phyloP scores from a whole-genome alignment of 2,113 vertebrate species.

The Casuarius casuarius region DNA sequence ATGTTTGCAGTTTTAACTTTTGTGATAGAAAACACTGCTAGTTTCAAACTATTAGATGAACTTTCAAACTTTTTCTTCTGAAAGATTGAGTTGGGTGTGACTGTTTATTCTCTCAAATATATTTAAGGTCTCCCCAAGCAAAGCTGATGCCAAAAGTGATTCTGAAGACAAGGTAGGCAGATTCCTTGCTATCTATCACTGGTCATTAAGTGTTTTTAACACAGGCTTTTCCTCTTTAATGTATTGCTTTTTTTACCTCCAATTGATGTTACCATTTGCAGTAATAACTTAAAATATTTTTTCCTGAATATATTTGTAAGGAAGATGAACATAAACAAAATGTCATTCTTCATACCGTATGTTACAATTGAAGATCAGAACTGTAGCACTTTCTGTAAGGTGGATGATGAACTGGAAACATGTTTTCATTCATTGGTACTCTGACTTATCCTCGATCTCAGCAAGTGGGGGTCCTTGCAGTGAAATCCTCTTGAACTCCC shows the following conservation, averaged over 20 bases:
- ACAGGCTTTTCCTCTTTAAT: not conserved
- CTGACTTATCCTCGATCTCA: not conserved
- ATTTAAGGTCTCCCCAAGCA: slow-evolving; percentile 80
- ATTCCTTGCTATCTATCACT: not conserved
- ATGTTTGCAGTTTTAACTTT: not conserved
- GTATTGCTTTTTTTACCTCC: not conserved
- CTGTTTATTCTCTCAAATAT: not conserved
- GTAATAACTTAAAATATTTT: not conserved
- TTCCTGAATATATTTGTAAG: not conserved
- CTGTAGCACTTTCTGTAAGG: not conserved
- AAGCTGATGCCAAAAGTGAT: slow-evolving; percentile 77
- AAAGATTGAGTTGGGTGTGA: not conserved
- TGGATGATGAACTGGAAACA: not conserved
- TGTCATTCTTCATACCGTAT: not conserved
- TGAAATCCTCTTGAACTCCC: not conserved
- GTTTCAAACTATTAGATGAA: not conserved
- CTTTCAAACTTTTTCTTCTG: not conserved
- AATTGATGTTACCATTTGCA: rapidly evolving
- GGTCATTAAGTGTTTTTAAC: not conserved
- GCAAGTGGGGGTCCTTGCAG: not conserved
- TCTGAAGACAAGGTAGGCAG: slow-evolving; percentile 78
- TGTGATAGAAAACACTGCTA: not conserved
- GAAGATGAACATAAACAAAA: not conserved
- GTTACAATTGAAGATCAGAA: not conserved
- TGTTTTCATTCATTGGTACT: not conserved